phyloP scores from a whole-genome alignment of 2,797 vertebrate genomes.

The Anabas testudineus region DNA sequence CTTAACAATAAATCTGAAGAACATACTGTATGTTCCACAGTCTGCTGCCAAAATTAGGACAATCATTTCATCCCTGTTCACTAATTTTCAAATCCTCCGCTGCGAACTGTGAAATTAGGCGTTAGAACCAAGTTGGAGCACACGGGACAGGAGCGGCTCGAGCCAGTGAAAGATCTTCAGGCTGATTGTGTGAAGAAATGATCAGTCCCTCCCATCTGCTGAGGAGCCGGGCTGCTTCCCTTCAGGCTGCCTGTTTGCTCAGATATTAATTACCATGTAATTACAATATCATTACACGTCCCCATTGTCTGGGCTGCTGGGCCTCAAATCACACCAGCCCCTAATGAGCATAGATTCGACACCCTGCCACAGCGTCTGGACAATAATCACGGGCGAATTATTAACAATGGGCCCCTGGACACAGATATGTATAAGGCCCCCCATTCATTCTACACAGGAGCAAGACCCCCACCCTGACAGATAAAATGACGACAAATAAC shows the following conservation, averaged over 20 bases:
- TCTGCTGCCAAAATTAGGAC: conserved; percentile 12
- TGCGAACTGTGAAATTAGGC: conserved; percentile 60
- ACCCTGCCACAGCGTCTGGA: conserved; percentile 42
- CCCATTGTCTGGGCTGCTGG: conserved; percentile 46
- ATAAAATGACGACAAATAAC: not conserved
- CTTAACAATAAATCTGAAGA: conserved; percentile 42
- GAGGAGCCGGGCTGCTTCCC: conserved; percentile 41
- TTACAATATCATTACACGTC: conserved; percentile 81
- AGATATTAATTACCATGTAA: conserved; percentile 80
- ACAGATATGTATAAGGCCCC: not conserved
- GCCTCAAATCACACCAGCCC: conserved; percentile 28
- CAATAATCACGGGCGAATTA: conserved; percentile 24
- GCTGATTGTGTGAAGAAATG: conserved; percentile 58
- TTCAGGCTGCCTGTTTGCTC: conserved; percentile 56
- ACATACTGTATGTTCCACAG: conserved; percentile 28
- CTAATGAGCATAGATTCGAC: conserved; percentile 66
- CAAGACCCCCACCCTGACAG: not conserved
- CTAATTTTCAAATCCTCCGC: conserved; percentile 22
- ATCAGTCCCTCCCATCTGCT: conserved; percentile 62
- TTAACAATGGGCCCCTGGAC: not conserved
- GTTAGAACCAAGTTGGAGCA: conserved; percentile 36
- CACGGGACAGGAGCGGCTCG: conserved; percentile 19
- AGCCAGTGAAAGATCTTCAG: conserved; percentile 34
- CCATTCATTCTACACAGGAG: no score
- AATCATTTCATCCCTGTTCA: conserved; percentile 12